Percentiles rank a stretch among this genome's conserved stretches.
Evolutionary conservation across 1,140 invertebrate species (phyloP).

Genomic region (Drosophila bocki): DNA sequence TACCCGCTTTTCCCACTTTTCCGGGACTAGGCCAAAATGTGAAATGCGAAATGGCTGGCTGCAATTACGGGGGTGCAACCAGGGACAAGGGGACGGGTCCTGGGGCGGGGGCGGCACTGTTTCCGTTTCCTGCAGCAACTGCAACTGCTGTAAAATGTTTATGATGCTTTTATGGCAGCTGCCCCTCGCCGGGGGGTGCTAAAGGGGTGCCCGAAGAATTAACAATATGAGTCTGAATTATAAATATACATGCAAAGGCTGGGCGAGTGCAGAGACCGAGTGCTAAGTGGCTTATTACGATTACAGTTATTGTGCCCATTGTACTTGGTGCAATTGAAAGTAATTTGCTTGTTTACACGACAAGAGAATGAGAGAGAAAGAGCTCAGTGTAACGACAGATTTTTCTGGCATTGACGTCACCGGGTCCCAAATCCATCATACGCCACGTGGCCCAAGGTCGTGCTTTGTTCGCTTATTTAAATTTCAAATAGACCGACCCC

Average conservation of each 20-base stretch:
- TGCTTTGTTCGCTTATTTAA: constrained; percentile 60
- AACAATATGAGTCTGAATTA: constrained; percentile 76
- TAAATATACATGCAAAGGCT: constrained; percentile 65
- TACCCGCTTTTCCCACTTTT: constrained; percentile 9
- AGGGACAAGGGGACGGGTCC: background rate
- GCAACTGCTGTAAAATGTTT: constrained; percentile 82
- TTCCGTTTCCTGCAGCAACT: constrained; percentile 68
- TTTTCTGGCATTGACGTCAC: constrained; percentile 44
- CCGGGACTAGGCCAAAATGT: constrained; percentile 49
- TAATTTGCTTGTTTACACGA: constrained; percentile 53
- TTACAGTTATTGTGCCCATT: constrained; percentile 63
- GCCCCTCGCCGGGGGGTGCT: constrained; percentile 31
- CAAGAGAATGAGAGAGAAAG: background rate
- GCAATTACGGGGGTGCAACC: constrained; percentile 48
- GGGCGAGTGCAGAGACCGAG: constrained; percentile 33
- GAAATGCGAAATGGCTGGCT: constrained; percentile 56
- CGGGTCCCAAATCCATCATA: constrained; percentile 49
- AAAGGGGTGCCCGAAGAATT: constrained; percentile 54
- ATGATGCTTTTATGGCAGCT: constrained; percentile 76
- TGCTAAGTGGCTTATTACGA: constrained; percentile 79
- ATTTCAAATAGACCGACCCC: constrained; percentile 55
- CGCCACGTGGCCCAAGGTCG: constrained; percentile 57
- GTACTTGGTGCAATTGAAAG: constrained; percentile 40
- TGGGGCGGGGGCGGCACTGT: constrained; percentile 14
- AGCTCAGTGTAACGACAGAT: background rate